Evolutionary conservation across 2,888 invertebrate species (phyloP).

Genomic region (Cylindroiulus punctatus): DNA sequence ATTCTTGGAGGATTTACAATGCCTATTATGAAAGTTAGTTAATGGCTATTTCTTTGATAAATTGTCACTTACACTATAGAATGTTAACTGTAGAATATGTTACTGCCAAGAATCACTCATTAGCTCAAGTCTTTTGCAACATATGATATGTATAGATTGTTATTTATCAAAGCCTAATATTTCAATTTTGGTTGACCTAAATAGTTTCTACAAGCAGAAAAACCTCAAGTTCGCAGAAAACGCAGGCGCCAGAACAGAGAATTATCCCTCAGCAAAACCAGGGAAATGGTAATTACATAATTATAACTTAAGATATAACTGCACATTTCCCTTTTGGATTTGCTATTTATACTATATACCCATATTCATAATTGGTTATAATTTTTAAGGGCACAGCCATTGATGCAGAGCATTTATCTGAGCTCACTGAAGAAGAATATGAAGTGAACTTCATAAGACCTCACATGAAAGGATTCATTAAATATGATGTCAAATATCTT

Average conservation of each 20-base stretch:
- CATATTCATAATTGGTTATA: too few species aligned
- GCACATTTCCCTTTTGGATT: neutral
- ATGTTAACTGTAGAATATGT: too few species aligned
- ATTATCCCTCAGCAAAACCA: constrained; percentile 95
- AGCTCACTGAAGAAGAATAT: constrained; percentile 86
- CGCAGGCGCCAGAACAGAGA: constrained; percentile 71
- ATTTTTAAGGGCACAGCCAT: constrained; percentile 80
- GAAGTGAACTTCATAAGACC: constrained; percentile 84
- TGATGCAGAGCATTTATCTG: constrained; percentile 91
- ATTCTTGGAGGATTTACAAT: constrained; percentile 97
- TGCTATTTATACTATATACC: too few species aligned
- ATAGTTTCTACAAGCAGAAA: constrained; percentile 80
- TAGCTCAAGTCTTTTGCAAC: too few species aligned
- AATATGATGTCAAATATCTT: constrained; percentile 91
- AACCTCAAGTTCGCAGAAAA: constrained; percentile 63
- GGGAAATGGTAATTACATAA: constrained; percentile 80
- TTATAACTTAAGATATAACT: neutral
- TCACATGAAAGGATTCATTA: constrained; percentile 80
- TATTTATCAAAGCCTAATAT: too few species aligned
- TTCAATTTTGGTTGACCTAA: too few species aligned
- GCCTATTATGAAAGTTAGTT: constrained; percentile 82
- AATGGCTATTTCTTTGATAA: constrained; percentile 35
- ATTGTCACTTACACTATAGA: too few species aligned
- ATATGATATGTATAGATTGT: too few species aligned
- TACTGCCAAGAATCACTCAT: too few species aligned